Evolutionary conservation across 2,113 vertebrate species (phyloP).

Genomic region (Picathartes gymnocephalus): DNA sequence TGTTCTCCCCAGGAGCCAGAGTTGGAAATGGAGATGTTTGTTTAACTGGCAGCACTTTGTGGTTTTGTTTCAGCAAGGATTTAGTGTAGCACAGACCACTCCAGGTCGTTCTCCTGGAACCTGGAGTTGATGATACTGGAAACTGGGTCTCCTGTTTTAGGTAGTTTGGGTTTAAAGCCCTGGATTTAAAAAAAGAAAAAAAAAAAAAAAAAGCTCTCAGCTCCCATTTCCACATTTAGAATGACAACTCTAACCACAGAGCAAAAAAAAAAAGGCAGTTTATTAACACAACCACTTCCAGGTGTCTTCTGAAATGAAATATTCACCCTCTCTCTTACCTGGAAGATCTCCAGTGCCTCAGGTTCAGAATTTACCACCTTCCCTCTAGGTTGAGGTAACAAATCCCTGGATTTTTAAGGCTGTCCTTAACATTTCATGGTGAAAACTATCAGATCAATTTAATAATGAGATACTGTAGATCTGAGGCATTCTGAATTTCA

Average conservation of each 20-base stretch:
- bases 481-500: neutral
- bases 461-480: neutral
- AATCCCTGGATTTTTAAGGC: neutral
- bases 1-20: neutral
- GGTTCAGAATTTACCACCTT: neutral
- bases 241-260: neutral
- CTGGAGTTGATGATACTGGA: neutral
- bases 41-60: neutral
- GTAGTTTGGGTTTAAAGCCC: neutral
- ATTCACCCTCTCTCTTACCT: neutral
- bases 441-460: neutral
- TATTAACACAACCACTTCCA: neutral
- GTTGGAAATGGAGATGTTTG: neutral
- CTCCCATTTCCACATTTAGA: neutral
- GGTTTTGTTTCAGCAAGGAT: neutral
- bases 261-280: neutral
- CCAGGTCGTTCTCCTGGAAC: neutral
- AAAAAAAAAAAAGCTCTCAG: neutral
- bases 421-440: neutral
- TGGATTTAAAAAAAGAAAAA: neutral
- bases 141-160: neutral
- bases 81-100: neutral
- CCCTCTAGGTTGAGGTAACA: neutral
- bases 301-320: neutral
- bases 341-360: neutral